A percentile compares a stretch with the other conserved stretches of the same genome.
phyloP scores from a whole-genome alignment of 2,797 vertebrate species.

The Gadopsis bispinosus region DNA sequence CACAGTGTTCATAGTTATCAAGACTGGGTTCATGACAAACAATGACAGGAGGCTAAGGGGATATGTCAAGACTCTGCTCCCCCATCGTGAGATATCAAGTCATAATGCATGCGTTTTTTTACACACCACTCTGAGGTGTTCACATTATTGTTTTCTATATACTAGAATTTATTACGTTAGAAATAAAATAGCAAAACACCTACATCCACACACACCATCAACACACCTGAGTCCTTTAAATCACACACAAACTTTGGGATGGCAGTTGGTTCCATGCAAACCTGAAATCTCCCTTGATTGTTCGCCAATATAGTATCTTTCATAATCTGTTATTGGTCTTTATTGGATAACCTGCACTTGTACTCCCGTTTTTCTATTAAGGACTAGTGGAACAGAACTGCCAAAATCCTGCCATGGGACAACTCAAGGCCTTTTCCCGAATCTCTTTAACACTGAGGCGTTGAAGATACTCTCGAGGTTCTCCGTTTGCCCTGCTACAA shows the following conservation, averaged over 20 bases:
- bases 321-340: slow-evolving; percentile 45
- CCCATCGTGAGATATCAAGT: slow-evolving; percentile 77
- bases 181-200: slow-evolving; percentile 80
- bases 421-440: slow-evolving; percentile 43
- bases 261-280: slow-evolving; percentile 81
- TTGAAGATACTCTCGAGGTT: slow-evolving; percentile 63
- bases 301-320: slow-evolving; percentile 48
- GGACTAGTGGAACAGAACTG: slow-evolving; percentile 58
- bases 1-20: slow-evolving; percentile 82
- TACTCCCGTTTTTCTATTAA: slow-evolving; percentile 35
- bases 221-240: slow-evolving; percentile 83
- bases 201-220: slow-evolving; percentile 74
- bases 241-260: slow-evolving; percentile 76
- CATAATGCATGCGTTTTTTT: slow-evolving; percentile 84
- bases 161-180: slow-evolving; percentile 79
- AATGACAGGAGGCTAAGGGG: slow-evolving; percentile 71
- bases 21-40: slow-evolving; percentile 76
- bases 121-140: slow-evolving; percentile 83
- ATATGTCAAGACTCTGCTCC: slow-evolving; percentile 73
- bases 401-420: slow-evolving; percentile 55
- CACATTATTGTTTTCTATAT: slow-evolving; percentile 82
- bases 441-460: slow-evolving; percentile 62
- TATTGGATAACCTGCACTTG: slow-evolving; percentile 47
- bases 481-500: slow-evolving; percentile 82
- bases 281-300: slow-evolving; percentile 78